Conservation (phyloP, 2,113 vertebrate genomes). For the Stigmatopora nigra region DNA sequence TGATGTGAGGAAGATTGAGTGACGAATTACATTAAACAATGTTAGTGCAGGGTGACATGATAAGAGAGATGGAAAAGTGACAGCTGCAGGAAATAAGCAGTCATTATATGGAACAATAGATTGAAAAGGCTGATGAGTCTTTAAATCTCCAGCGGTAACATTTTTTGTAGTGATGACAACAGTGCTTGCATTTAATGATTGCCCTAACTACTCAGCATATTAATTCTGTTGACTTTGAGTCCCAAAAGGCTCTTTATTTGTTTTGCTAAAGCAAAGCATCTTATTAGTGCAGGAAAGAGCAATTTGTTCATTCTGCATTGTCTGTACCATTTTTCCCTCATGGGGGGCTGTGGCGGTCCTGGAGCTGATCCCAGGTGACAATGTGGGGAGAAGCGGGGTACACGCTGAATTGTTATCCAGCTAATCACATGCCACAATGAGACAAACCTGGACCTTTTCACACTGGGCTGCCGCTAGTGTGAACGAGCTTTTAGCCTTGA, state of each 20-base stretch:
- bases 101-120: conserved; percentile 22
- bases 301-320: not conserved
- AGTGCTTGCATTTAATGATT: too few relatives aligned
- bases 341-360: too few relatives aligned
- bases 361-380: too few relatives aligned
- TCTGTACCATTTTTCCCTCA: not conserved
- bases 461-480: too few relatives aligned
- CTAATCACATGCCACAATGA: too few relatives aligned
- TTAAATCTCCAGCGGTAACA: not conserved
- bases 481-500: not conserved
- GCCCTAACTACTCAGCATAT: not conserved
- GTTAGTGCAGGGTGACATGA: conserved; percentile 24
- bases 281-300: not conserved
- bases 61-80: conserved; percentile 21
- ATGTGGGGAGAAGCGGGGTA: too few relatives aligned
- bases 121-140: conserved; percentile 32
- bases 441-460: too few relatives aligned
- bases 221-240: not conserved
- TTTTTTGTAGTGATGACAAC: not conserved
- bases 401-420: too few relatives aligned
- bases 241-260: not conserved
- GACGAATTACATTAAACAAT: conserved; percentile 48
- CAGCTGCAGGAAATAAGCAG: conserved; percentile 25
- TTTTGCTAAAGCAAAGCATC: not conserved
- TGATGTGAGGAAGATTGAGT: conserved; percentile 28